Evolutionary conservation across 2,797 vertebrate genomes (phyloP), one percentile per base, ranked within the genome.

Genomic region (Sebastes matsubarae): DNA sequence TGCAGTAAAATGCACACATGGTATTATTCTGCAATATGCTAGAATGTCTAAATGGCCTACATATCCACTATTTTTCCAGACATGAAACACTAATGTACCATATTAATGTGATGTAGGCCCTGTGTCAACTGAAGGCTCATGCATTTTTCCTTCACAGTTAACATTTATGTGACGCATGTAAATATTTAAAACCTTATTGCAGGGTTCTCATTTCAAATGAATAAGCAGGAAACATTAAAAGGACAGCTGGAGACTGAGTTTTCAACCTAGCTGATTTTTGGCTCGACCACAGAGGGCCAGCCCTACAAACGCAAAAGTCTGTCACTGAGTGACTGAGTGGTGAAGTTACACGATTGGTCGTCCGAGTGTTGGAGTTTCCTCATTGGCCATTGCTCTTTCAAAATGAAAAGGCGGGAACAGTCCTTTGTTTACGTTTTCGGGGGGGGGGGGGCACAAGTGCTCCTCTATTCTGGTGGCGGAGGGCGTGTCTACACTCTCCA

Each of bases 401-500:
- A 42, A 42, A 16, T 42, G 38, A 42, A 42, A 42, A 42, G 13
- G 13, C 38, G 13, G 38, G 38, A 42, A 16, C 13, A 42, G 38
- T 42, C 13, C 0, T 42, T 46, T 46, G 42, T 46, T 46, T 46
- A 46, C 3, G 42, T 16, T 46, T 18, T 46, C 6, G 9, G 9
- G 29, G 0, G 29, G 2, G 30, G 30, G 7, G 2, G 7, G 30
- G 14, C 14, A 46, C 38, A 46, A 46, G 42, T 46, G 42, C 42
- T 46, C 42, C 16, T 46, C 42, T 46, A 46, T 0, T 50, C 42
- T 18, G 7, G 42, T 50, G 42, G 0, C 42, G 3, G 42, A 50
- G 42, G 16, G 16, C 1, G 42, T 50, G 0, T 20, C 46, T 18
- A 50, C 46, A 50, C 0, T 18, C 0, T 50, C 18, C 0, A 50